These are phyloP conservation scores for Phytoseiulus persimilis DNA, from an alignment of 2,888 invertebrate species.

Conservation along the genomic window DNA sequence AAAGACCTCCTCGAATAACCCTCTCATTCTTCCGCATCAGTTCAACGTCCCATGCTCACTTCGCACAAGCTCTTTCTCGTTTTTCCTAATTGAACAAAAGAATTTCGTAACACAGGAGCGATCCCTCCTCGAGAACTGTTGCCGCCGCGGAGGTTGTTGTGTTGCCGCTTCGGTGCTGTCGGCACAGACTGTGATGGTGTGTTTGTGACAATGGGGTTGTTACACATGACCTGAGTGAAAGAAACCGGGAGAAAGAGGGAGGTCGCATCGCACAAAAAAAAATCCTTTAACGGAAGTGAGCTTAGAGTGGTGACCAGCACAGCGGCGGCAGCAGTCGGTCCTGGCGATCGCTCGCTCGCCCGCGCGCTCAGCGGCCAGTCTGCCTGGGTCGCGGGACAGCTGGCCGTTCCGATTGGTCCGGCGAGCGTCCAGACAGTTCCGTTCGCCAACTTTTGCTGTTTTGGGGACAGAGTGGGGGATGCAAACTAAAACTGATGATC, in stretches of 20 bases:
- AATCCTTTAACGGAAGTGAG: conserved; percentile 5
- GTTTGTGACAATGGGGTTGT: neutral
- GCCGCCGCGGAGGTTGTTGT: neutral
- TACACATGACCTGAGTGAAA: neutral
- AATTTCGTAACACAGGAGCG: no score
- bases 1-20: no score
- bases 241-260: neutral
- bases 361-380: neutral
- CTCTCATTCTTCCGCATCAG: no score
- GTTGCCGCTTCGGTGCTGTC: neutral
- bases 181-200: neutral
- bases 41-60: no score
- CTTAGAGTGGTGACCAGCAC: neutral
- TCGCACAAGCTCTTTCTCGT: no score
- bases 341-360: no score
- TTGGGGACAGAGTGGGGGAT: neutral
- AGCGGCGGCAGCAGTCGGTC: neutral
- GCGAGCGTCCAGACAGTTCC: neutral
- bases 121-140: no score
- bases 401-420: neutral
- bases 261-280: neutral
- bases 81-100: no score
- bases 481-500: neutral
- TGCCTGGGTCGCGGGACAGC: neutral
- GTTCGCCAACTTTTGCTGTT: neutral